These are phyloP conservation scores for Saguinus midas DNA, from an alignment of 2,113 vertebrate species.

Conservation along the genomic window DNA sequence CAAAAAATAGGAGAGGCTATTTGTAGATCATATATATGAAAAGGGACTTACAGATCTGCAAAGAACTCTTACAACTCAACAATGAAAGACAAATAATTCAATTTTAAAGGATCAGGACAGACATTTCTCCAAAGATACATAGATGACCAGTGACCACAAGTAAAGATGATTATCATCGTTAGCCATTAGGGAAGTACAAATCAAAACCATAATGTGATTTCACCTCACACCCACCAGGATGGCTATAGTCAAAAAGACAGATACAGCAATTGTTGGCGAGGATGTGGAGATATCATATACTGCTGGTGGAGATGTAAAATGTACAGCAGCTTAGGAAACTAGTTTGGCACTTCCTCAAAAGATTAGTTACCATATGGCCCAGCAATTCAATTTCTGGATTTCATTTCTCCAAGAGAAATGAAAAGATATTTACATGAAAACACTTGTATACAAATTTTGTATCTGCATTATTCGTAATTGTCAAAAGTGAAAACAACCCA, in stretches of 20 bases:
- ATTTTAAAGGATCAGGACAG: neutral
- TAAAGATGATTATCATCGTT: neutral
- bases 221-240: neutral
- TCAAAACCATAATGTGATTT: neutral
- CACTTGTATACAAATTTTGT: neutral
- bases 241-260: neutral
- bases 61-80: neutral
- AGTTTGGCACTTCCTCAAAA: neutral
- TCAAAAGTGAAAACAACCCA: neutral
- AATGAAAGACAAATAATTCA: neutral
- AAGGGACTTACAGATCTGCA: neutral
- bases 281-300: neutral
- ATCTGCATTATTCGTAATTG: neutral
- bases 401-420: neutral
- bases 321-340: neutral
- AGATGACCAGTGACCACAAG: neutral
- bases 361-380: neutral
- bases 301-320: neutral
- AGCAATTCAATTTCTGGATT: neutral
- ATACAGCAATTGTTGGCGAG: neutral
- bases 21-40: neutral
- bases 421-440: neutral
- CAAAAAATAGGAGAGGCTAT: neutral
- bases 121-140: neutral
- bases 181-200: neutral